These are phyloP conservation scores for Equus przewalskii DNA, from an alignment of 2,113 vertebrate species.

Conservation along the genomic window DNA sequence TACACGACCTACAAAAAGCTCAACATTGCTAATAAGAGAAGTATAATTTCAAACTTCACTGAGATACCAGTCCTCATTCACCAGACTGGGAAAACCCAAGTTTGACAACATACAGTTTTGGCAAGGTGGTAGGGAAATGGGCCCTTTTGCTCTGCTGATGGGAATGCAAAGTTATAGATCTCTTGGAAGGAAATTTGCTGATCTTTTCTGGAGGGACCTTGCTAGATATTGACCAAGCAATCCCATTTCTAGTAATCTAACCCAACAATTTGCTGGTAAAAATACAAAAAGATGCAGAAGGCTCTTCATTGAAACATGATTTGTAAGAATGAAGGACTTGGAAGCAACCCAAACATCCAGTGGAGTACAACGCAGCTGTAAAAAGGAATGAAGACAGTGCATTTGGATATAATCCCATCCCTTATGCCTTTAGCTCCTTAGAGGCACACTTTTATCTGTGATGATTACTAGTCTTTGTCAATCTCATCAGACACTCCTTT, in stretches of 20 bases:
- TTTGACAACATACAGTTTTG: not conserved
- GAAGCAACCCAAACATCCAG: not conserved
- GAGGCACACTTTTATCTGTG: not conserved
- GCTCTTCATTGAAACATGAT: not conserved
- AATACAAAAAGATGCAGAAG: not conserved
- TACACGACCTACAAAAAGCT: not conserved
- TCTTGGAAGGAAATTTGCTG: not conserved
- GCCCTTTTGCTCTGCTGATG: not conserved
- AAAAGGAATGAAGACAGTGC: not conserved
- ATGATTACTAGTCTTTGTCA: slow-evolving; percentile 12
- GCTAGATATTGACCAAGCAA: not conserved
- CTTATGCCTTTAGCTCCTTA: not conserved
- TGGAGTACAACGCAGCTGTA: not conserved
- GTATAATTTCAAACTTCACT: not conserved
- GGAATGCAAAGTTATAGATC: not conserved
- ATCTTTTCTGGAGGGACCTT: not conserved
- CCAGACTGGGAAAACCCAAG: not conserved
- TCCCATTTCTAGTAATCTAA: slow-evolving; percentile 1
- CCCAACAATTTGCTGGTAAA: not conserved
- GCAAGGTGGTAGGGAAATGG: not conserved
- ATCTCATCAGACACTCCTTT: not conserved
- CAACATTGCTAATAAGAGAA: not conserved
- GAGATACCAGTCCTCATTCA: not conserved
- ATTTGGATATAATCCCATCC: not conserved
- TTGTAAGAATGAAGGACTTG: not conserved